Evolutionary conservation across 2,888 invertebrate species (phyloP).

Genomic region (Dryococelus australis): DNA sequence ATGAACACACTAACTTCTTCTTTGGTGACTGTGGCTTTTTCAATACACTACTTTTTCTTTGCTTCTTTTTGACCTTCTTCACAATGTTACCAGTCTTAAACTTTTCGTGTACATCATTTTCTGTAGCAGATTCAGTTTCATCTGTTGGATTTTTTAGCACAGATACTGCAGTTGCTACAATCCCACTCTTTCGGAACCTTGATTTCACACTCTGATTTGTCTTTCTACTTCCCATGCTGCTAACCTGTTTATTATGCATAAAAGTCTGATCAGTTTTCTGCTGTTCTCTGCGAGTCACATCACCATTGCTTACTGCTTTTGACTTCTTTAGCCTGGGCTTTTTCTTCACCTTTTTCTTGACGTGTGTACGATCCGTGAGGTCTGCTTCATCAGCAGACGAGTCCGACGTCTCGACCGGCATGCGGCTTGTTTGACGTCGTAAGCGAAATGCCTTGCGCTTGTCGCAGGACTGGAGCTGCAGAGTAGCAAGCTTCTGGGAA

Average conservation of each 20-base stretch:
- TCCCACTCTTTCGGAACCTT: conserved; percentile 67
- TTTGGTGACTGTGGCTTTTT: conserved; percentile 21
- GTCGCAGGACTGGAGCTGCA: conserved; percentile 29
- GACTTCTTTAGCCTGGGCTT: background rate
- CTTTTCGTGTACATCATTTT: background rate
- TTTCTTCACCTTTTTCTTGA: conserved; percentile 26
- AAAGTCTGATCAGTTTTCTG: background rate
- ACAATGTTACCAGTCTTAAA: background rate
- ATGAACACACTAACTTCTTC: conserved; percentile 4
- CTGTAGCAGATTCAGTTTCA: background rate
- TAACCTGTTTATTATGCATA: background rate
- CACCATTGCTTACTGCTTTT: background rate
- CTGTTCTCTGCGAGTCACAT: background rate
- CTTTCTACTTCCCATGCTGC: background rate
- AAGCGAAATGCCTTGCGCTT: background rate
- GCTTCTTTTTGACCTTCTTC: conserved; percentile 19
- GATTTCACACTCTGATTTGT: conserved; percentile 57
- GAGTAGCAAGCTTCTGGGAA: conserved; percentile 36
- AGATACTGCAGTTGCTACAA: conserved; percentile 65
- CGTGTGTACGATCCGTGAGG: background rate
- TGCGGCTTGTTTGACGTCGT: background rate
- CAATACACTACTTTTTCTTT: background rate
- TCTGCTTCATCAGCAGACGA: conserved; percentile 22
- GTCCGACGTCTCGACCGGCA: background rate
- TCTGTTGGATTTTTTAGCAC: background rate